phyloP scores from a whole-genome alignment of 2,113 vertebrate species.

The Pteropus alecto region DNA sequence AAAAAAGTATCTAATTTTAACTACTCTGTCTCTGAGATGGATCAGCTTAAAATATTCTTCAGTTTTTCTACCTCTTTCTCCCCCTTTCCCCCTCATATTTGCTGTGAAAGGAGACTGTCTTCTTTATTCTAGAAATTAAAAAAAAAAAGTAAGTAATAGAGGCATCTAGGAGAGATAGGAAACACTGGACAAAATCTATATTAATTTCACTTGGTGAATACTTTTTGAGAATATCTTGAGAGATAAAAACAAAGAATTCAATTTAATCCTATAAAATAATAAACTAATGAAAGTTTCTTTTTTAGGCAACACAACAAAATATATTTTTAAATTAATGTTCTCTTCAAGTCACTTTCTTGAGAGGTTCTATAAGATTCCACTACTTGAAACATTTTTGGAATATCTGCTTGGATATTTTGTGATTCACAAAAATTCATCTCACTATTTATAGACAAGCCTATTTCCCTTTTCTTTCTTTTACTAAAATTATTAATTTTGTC shows the following conservation, averaged over 20 bases:
- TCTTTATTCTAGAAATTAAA: background rate
- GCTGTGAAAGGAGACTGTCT: background rate
- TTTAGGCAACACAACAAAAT: slow-evolving; percentile 1
- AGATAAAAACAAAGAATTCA: slow-evolving; percentile 2
- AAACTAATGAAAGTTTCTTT: background rate
- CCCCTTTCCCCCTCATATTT: background rate
- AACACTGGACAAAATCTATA: background rate
- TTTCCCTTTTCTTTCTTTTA: slow-evolving; percentile 28
- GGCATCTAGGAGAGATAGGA: background rate
- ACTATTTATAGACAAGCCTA: background rate
- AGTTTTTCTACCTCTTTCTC: background rate
- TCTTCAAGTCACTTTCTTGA: slow-evolving; percentile 11
- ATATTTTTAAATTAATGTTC: slow-evolving; percentile 6
- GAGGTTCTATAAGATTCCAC: background rate
- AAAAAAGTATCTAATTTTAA: background rate
- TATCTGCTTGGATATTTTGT: background rate
- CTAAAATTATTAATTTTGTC: slow-evolving; percentile 38
- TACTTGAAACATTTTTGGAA: slow-evolving; percentile 5
- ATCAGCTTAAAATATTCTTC: slow-evolving; percentile 10
- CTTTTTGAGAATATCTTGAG: background rate
- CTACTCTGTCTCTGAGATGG: slow-evolving; percentile 14
- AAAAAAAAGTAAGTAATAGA: background rate
- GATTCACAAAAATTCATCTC: background rate
- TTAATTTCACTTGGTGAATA: background rate
- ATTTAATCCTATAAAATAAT: slow-evolving; percentile 33